phyloP scores from a whole-genome alignment of 1,140 invertebrate species.

The Harpegnathos saltator region DNA sequence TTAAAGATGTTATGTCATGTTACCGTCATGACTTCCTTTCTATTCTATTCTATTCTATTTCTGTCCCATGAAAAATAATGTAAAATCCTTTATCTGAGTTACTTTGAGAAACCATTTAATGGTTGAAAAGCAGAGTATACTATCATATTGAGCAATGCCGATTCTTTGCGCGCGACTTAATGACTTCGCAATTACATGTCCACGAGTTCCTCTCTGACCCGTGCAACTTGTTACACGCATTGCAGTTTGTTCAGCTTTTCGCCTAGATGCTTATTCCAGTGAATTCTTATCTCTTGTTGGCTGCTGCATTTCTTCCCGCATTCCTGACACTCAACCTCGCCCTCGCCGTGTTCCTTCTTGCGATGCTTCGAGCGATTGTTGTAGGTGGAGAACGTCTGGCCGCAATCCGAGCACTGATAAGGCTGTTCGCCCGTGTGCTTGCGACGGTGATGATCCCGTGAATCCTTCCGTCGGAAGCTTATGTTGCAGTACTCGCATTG shows the following conservation, averaged over 20 bases:
- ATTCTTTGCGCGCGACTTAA: too few species aligned
- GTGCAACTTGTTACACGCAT: not conserved
- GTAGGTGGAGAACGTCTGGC: constrained; percentile 65
- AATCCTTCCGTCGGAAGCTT: constrained; percentile 69
- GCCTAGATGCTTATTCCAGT: constrained; percentile 72
- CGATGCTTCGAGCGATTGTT: constrained; percentile 66
- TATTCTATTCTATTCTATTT: too few species aligned
- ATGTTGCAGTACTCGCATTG: constrained; percentile 70
- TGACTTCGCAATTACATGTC: constrained; percentile 7
- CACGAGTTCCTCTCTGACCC: not conserved
- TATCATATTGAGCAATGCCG: not conserved
- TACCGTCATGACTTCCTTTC: too few species aligned
- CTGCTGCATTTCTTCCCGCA: constrained; percentile 65
- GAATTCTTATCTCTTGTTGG: constrained; percentile 70
- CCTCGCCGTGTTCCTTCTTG: constrained; percentile 67
- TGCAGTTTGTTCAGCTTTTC: constrained; percentile 68
- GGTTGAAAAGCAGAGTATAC: too few species aligned
- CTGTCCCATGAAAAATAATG: constrained; percentile 22
- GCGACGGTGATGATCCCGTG: constrained; percentile 68
- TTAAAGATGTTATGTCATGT: not conserved
- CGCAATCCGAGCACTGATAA: constrained; percentile 70
- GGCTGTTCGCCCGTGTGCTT: constrained; percentile 71
- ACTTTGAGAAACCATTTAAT: not conserved
- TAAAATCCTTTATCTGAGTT: not conserved
- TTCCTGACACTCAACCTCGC: constrained; percentile 66